Evolutionary conservation across 2,888 invertebrate species (phyloP).

Genomic region (Apeira syringaria): DNA sequence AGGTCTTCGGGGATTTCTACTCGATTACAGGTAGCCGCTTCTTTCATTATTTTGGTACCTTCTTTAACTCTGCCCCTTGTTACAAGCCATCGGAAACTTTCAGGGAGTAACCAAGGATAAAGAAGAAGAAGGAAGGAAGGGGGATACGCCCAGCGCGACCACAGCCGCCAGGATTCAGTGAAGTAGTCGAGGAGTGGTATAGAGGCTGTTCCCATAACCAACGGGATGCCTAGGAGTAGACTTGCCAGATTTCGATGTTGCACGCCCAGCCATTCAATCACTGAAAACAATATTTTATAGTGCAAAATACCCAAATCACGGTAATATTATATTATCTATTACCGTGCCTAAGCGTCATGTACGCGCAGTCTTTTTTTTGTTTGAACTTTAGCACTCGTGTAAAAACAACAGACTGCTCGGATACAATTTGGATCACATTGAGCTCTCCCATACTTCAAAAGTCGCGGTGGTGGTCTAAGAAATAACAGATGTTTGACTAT

Average conservation of each 20-base stretch:
- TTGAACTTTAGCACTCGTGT: too few relatives aligned
- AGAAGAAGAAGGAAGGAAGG: slow-evolving; percentile 87
- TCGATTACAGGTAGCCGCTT: slow-evolving; percentile 85
- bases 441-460: too few relatives aligned
- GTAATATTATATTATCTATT: too few relatives aligned
- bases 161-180: slow-evolving; percentile 87
- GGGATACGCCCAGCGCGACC: slow-evolving; percentile 87
- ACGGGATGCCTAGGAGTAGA: slow-evolving; percentile 87
- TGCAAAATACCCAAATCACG: too few relatives aligned
- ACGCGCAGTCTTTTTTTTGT: too few relatives aligned
- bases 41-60: slow-evolving; percentile 83
- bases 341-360: too few relatives aligned
- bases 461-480: too few relatives aligned
- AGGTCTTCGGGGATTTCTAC: slow-evolving; percentile 72
- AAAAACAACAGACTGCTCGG: too few relatives aligned
- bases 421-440: too few relatives aligned
- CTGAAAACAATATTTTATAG: slow-evolving; percentile 72
- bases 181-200: slow-evolving; percentile 87
- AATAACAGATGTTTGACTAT: too few relatives aligned
- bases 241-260: slow-evolving; percentile 88
- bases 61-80: slow-evolving; percentile 85
- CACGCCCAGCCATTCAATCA: slow-evolving; percentile 91
- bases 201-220: slow-evolving; percentile 87
- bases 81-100: slow-evolving; percentile 90
- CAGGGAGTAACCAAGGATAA: slow-evolving; percentile 88